Evolutionary conservation across 2,797 vertebrate genomes (phyloP).

Genomic region (Trichosurus vulpecula): DNA sequence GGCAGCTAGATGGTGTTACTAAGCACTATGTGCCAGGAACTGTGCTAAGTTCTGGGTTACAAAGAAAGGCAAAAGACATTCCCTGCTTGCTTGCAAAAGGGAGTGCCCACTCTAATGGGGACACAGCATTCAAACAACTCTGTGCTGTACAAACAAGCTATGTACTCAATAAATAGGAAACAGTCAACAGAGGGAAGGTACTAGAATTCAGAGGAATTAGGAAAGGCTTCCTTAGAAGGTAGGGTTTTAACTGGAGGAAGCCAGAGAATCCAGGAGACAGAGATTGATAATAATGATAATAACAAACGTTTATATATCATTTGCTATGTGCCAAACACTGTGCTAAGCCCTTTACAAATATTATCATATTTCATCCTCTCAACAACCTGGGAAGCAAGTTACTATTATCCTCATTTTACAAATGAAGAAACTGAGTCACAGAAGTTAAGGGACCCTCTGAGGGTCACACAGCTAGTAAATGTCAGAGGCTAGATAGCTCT

Average conservation of each 20-base stretch:
- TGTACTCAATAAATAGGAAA: background rate
- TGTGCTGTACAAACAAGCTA: background rate
- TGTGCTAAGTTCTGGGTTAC: background rate
- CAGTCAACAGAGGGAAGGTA: background rate
- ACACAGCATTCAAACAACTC: background rate
- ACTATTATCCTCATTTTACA: background rate
- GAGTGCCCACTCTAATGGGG: background rate
- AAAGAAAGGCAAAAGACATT: background rate
- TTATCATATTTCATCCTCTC: background rate
- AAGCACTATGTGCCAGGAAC: background rate
- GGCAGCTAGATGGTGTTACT: background rate
- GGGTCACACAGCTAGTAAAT: background rate
- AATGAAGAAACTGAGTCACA: background rate
- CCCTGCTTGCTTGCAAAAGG: background rate
- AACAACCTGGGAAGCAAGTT: background rate
- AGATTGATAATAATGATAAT: background rate
- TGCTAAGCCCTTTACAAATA: background rate
- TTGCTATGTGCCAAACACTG: background rate
- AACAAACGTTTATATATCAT: background rate
- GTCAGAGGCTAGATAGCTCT: background rate
- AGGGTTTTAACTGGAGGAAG: background rate
- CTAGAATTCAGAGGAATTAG: background rate
- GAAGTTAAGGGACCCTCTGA: background rate
- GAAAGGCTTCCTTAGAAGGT: background rate
- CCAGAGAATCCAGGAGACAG: background rate